Evolutionary conservation across 30 jellyfish, hydroid and myxozoan genomes (phyloP).

Genomic region (Hydractinia echinata): DNA sequence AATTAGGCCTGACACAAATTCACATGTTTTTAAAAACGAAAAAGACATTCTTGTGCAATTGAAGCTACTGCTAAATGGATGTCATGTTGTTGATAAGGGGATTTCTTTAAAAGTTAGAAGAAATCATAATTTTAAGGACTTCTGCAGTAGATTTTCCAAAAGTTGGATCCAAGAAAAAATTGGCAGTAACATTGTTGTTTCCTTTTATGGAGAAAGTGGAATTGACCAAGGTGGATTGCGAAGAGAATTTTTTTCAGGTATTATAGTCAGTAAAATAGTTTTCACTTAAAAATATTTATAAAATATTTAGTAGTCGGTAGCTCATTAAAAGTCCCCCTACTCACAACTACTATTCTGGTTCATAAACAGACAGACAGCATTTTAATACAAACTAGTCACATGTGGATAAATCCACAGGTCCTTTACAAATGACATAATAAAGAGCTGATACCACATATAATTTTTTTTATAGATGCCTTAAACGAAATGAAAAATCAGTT

Average conservation of each 20-base stretch:
- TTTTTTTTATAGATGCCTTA: not conserved
- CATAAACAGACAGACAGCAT: too few species aligned
- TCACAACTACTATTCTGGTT: too few species aligned
- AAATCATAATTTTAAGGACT: not conserved
- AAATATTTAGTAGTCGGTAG: not conserved
- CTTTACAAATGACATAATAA: too few species aligned
- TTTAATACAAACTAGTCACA: too few species aligned
- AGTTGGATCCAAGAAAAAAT: not conserved
- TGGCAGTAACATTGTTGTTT: not conserved
- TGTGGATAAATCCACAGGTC: too few species aligned
- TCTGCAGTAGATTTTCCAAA: not conserved
- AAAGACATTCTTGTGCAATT: constrained; percentile 1
- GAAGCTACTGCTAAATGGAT: not conserved
- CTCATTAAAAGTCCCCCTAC: too few species aligned
- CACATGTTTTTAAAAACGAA: not conserved
- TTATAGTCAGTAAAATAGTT: not conserved
- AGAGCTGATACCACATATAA: too few species aligned
- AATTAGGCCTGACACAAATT: not conserved
- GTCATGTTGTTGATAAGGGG: not conserved
- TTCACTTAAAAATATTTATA: not conserved
- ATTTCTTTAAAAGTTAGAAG: not conserved
- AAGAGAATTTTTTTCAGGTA: constrained; percentile 3
- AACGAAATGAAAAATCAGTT: constrained; percentile 3
- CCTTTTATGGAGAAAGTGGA: constrained; percentile 3
- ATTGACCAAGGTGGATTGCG: not conserved